Evolutionary conservation across 1,140 invertebrate genomes (phyloP).

Genomic region (Wiebesia pumilae): DNA sequence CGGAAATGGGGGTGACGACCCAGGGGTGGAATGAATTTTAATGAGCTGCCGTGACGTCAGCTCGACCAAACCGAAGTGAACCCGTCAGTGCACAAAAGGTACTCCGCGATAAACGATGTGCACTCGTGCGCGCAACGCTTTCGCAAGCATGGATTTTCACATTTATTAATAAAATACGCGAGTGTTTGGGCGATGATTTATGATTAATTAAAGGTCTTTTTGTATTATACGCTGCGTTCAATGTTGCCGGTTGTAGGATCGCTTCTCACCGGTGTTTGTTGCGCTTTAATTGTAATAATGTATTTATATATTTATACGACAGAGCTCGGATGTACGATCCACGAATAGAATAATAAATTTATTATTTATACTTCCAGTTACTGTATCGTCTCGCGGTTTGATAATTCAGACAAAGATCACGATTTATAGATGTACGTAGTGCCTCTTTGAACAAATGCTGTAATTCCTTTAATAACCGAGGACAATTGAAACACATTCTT

Average conservation of each 20-base stretch:
- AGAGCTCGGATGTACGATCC: neutral
- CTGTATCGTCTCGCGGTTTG: no score
- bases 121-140: neutral
- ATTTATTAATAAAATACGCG: constrained; percentile 1
- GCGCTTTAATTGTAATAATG: neutral
- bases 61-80: neutral
- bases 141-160: neutral
- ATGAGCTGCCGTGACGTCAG: neutral
- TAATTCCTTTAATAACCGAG: no score
- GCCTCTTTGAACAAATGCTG: no score
- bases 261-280: neutral
- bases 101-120: neutral
- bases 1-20: no score
- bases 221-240: neutral
- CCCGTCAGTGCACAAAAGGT: neutral
- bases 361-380: neutral
- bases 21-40: neutral
- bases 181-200: neutral
- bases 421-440: no score
- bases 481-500: no score
- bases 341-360: neutral
- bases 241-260: neutral
- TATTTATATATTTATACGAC: neutral
- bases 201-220: constrained; percentile 1
- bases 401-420: no score